phyloP scores from a whole-genome alignment of 2,888 invertebrate genomes.

The Cataglyphis albicans region DNA sequence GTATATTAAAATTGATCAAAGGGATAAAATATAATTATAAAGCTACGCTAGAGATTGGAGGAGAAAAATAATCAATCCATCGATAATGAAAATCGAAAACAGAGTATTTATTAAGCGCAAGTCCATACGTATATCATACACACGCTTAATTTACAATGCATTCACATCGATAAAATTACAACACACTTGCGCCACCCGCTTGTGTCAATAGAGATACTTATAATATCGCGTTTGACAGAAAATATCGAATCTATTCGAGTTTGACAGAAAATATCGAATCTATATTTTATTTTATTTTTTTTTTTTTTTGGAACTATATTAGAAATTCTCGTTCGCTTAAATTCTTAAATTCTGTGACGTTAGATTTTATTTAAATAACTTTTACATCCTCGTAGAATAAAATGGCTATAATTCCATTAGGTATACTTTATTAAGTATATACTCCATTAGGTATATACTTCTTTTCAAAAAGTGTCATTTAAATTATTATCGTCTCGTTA shows the following conservation, averaged over 20 bases:
- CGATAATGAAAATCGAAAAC: slow-evolving; percentile 40
- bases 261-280: slow-evolving; percentile 1
- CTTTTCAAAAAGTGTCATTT: background rate
- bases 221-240: background rate
- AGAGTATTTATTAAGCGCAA: slow-evolving; percentile 69
- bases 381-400: slow-evolving; percentile 24
- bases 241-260: slow-evolving; percentile 9
- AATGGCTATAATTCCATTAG: slow-evolving; percentile 37
- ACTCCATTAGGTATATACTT: background rate
- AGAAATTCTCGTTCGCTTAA: background rate
- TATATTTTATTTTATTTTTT: background rate
- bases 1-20: background rate
- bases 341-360: background rate
- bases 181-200: slow-evolving; percentile 24
- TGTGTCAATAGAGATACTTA: slow-evolving; percentile 41
- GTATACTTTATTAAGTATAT: background rate
- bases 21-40: background rate
- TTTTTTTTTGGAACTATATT: background rate
- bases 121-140: slow-evolving; percentile 68
- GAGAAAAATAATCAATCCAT: background rate
- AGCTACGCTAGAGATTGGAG: too few relatives aligned
- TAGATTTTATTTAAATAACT: slow-evolving; percentile 32
- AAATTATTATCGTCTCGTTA: background rate
- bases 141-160: slow-evolving; percentile 68
- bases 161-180: slow-evolving; percentile 54